Conservation (phyloP, 1,140 invertebrate genomes). For the Steinernema feltiae region DNA sequence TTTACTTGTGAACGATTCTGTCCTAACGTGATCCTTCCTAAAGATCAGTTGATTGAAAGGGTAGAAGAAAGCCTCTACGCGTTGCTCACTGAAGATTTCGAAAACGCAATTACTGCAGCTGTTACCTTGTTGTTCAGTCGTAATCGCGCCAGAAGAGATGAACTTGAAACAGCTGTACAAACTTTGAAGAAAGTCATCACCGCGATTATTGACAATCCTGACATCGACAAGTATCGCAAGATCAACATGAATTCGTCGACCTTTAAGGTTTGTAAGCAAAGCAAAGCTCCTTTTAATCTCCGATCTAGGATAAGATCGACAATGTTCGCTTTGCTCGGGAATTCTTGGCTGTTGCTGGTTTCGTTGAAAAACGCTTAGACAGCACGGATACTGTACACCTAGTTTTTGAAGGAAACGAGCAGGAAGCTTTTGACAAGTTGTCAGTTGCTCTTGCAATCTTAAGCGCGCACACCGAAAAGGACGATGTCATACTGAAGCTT, state of each 20-base stretch:
- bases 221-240: constrained; percentile 10
- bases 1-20: constrained; percentile 28
- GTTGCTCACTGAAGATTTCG: constrained; percentile 18
- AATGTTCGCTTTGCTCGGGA: constrained; percentile 18
- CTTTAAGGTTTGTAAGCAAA: constrained; percentile 22
- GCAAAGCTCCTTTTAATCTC: background rate
- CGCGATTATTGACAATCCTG: constrained; percentile 24
- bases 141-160: constrained; percentile 8
- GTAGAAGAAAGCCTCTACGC: constrained; percentile 24
- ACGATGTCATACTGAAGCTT: constrained; percentile 4
- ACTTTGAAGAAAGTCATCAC: background rate
- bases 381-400: constrained; percentile 1
- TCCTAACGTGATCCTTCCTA: background rate
- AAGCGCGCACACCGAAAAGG: background rate
- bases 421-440: background rate
- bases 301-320: background rate
- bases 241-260: constrained; percentile 23
- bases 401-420: constrained; percentile 12
- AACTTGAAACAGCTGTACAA: background rate
- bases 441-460: background rate
- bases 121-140: constrained; percentile 27
- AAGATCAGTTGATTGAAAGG: constrained; percentile 12
- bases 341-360: constrained; percentile 31
- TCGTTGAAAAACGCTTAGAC: constrained; percentile 1
- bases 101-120: constrained; percentile 21